Base-by-base conservation (phyloP, 1,140 invertebrate species). In the Pachypeltis micranthus region DNA sequence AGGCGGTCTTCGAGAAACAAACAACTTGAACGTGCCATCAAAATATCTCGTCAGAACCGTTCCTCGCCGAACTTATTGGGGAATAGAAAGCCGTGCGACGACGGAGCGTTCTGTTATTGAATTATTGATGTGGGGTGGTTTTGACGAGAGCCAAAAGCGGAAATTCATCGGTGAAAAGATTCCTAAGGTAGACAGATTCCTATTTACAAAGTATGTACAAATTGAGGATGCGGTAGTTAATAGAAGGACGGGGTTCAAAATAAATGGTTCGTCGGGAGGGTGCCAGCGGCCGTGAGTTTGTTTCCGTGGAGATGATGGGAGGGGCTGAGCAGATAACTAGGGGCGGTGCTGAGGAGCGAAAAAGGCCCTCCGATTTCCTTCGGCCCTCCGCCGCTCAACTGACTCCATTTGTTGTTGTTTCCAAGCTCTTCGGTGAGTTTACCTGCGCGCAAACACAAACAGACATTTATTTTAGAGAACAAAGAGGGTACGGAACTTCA, bases 381-480 rank as follows among this genome's bases (percentile, higher is more conserved):
- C 27, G 51, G 44, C 34, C 64, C 44, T 44, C 57, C 56, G 26
- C 54, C 62, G 28, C 55, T 61, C 28, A 16, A 31, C 16, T n/a
- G 47, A 34, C 54, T 21, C 44, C 44, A 56, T 64, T 60, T 64
- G 61, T 59, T 70, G 65, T 31, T 69, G 68, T 24, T 67, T 62
- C 12, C 65, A 29, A 63, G 63, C 19, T 59, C 55, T 14, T 27
- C 27, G n/a, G 57, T 26, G 2, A 58, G 56, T 44, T 66, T 62
- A n/a, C 59, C 56, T 21, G 58, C 59, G n/a, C 14, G 55, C 25
- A 39, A 16, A 39, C 31, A 39, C 7, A 7, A 39, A 16, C 31
- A 39, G 31, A 39, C 44, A 60, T 31, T 44, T 69, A 65, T 29
- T 56, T 57, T 62, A 61, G 2, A 47, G 62, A 55, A 21, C 4